Evolutionary conservation across 37 sponge, comb jelly and placozoan species (phyloP).

Genomic region (Amphimedon queenslandica): DNA sequence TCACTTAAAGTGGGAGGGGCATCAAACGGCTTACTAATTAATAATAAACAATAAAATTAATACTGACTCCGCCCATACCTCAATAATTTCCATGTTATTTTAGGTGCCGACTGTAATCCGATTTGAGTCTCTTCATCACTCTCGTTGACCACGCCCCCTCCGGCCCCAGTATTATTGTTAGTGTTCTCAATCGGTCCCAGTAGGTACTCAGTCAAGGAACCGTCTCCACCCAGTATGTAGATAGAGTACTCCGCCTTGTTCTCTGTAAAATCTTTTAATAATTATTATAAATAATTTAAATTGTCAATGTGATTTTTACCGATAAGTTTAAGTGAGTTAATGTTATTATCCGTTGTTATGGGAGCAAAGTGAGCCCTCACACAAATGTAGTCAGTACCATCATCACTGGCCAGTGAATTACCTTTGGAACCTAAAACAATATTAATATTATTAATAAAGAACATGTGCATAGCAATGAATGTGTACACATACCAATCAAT

Average conservation of each 20-base stretch:
- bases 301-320: not conserved
- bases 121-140: too few relatives aligned
- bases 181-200: constrained; percentile 31
- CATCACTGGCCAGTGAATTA: not conserved
- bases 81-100: constrained; percentile 63
- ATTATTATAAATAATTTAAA: not conserved
- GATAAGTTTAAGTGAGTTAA: not conserved
- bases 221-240: constrained; percentile 56
- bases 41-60: too few relatives aligned
- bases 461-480: too few relatives aligned
- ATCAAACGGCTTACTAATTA: too few relatives aligned
- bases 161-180: constrained; percentile 51
- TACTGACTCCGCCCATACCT: too few relatives aligned
- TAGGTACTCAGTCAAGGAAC: constrained; percentile 34
- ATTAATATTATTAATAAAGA: not conserved
- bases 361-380: constrained; percentile 7
- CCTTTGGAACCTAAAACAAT: not conserved
- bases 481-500: too few relatives aligned
- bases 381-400: not conserved
- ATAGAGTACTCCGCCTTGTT: constrained; percentile 33
- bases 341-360: not conserved
- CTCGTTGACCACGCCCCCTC: constrained; percentile 81
- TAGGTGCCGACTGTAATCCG: constrained; percentile 39
- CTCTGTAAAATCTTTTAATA: constrained; percentile 14
- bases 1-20: too few relatives aligned